phyloP scores from a whole-genome alignment of 1,140 invertebrate species.

The Solen grandis region DNA sequence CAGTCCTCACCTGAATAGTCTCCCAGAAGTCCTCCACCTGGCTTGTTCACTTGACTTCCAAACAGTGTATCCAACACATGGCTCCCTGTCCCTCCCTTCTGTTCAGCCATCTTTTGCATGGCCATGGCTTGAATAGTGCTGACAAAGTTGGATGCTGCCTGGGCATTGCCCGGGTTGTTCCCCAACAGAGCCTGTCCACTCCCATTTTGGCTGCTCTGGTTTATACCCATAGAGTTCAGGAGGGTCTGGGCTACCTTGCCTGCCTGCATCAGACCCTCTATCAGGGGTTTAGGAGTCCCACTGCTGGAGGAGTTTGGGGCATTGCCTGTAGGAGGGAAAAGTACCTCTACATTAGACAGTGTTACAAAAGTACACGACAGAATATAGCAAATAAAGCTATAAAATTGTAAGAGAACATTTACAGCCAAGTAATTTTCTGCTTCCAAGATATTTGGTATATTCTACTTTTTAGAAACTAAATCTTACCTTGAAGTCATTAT shows the following conservation, averaged over 20 bases:
- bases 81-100: neutral
- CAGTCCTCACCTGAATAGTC: conserved; percentile 38
- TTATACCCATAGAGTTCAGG: conserved; percentile 29
- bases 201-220: neutral
- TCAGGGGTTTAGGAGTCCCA: conserved; percentile 36
- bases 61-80: neutral
- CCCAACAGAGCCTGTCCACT: neutral
- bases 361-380: no score
- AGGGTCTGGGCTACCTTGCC: conserved; percentile 46
- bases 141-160: conserved; percentile 37
- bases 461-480: no score
- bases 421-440: no score
- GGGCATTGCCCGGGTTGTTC: neutral
- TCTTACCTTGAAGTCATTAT: no score
- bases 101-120: conserved; percentile 24
- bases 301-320: neutral
- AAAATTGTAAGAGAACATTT: no score
- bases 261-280: conserved; percentile 45
- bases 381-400: no score
- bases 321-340: no score
- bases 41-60: neutral
- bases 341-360: no score
- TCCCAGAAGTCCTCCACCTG: conserved; percentile 38
- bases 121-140: conserved; percentile 40
- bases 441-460: no score